These are phyloP conservation scores for Neosalanx taihuensis DNA, from an alignment of 2,797 vertebrate species.

Conservation along the genomic window DNA sequence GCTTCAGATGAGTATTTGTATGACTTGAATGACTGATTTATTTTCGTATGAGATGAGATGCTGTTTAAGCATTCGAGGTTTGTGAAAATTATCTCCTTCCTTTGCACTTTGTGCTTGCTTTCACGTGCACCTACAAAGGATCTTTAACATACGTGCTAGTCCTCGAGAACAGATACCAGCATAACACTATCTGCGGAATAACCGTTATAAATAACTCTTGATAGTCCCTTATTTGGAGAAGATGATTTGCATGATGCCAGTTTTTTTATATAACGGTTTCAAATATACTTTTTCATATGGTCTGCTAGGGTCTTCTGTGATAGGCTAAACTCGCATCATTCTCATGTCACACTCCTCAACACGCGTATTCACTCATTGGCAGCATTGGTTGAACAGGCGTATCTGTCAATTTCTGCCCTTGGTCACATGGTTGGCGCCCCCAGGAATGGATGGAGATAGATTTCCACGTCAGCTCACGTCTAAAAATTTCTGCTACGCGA, in stretches of 20 bases:
- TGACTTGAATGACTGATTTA: background rate
- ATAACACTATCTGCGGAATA: background rate
- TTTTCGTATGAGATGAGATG: too few species aligned
- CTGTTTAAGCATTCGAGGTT: too few species aligned
- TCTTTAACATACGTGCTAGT: background rate
- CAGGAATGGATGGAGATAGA: conserved; percentile 98
- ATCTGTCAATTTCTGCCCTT: conserved; percentile 97
- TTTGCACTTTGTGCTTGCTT: background rate
- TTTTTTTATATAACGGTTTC: background rate
- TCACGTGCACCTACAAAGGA: background rate
- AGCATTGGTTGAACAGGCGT: conserved; percentile 61
- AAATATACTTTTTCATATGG: background rate
- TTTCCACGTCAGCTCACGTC: conserved; percentile 99
- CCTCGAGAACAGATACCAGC: background rate
- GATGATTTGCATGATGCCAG: background rate
- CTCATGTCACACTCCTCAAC: conserved; percentile 46
- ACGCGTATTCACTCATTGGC: conserved; percentile 25
- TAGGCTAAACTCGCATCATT: conserved; percentile 44
- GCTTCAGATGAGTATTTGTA: background rate
- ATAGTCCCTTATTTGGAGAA: background rate
- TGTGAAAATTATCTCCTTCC: too few species aligned
- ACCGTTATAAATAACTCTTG: background rate
- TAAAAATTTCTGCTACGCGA: conserved; percentile 94
- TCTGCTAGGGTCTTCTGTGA: conserved; percentile 34
- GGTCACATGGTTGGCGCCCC: conserved; percentile 99